These are phyloP conservation scores for Hydrotaea diabolus DNA, from an alignment of 2,888 invertebrate species.

Conservation along the genomic window DNA sequence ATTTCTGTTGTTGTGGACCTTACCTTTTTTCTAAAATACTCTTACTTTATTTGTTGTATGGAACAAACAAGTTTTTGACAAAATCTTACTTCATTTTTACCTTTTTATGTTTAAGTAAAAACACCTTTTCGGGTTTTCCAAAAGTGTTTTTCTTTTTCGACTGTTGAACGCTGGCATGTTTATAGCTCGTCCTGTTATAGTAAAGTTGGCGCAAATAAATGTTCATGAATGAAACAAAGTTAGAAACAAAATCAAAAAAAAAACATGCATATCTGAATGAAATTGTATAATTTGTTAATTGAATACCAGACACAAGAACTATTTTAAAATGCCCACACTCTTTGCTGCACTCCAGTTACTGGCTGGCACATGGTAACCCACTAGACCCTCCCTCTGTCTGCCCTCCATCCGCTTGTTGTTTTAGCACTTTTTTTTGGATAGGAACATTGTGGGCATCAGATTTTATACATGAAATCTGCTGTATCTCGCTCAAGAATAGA, in stretches of 20 bases:
- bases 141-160: no score
- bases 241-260: neutral
- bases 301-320: constrained; percentile 63
- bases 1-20: no score
- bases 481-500: neutral
- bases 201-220: constrained; percentile 7
- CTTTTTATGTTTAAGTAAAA: no score
- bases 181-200: no score
- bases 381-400: neutral
- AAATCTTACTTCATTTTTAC: no score
- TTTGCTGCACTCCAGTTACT: constrained; percentile 2
- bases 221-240: constrained; percentile 31
- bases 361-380: neutral
- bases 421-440: neutral
- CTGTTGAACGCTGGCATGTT: no score
- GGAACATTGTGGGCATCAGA: neutral
- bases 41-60: no score
- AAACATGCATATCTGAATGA: constrained; percentile 56
- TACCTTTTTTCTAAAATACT: no score
- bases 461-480: neutral
- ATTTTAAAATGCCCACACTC: constrained; percentile 59
- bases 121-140: no score
- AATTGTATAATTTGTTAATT: constrained; percentile 57
- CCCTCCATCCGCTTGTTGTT: neutral
- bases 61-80: no score